A percentile compares a stretch with the other conserved stretches of the same genome.
These are phyloP conservation scores for Diachasmimorpha longicaudata DNA, from an alignment of 1,140 invertebrate genomes.

Conservation along the genomic window DNA sequence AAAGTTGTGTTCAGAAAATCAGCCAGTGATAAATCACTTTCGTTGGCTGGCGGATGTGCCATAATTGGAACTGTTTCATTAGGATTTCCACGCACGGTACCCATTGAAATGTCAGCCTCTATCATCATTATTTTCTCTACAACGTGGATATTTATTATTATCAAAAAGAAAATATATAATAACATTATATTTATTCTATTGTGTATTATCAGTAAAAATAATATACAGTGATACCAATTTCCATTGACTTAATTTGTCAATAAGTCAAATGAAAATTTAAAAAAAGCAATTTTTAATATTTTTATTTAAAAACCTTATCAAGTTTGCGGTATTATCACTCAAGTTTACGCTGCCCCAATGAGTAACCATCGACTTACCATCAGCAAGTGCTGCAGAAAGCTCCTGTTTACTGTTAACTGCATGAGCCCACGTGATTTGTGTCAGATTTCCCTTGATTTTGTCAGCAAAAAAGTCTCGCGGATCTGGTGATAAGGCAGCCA, in stretches of 20 bases:
- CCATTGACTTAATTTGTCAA: neutral
- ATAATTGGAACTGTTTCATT: constrained; percentile 73
- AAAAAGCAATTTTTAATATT: too few species aligned
- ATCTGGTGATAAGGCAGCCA: constrained; percentile 29
- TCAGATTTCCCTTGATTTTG: constrained; percentile 67
- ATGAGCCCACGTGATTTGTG: constrained; percentile 82
- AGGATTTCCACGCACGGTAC: constrained; percentile 56
- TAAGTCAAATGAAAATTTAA: too few species aligned
- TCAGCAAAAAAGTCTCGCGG: constrained; percentile 53
- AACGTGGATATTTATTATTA: constrained; percentile 33
- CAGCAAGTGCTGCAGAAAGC: constrained; percentile 68
- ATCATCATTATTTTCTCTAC: constrained; percentile 78
- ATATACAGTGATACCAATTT: too few species aligned
- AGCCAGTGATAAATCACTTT: constrained; percentile 78
- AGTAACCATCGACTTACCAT: constrained; percentile 48
- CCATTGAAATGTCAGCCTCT: constrained; percentile 85
- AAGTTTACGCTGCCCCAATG: neutral
- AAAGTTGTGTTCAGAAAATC: constrained; percentile 72
- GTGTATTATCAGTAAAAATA: too few species aligned
- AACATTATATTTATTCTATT: too few species aligned
- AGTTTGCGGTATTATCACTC: neutral
- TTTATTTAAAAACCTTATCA: neutral
- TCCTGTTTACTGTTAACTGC: constrained; percentile 75
- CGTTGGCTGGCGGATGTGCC: constrained; percentile 79
- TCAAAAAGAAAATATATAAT: constrained; percentile 3